phyloP scores from a whole-genome alignment of 92 coral and sea anemone species.

The Hydrozoanthus gracilis region DNA sequence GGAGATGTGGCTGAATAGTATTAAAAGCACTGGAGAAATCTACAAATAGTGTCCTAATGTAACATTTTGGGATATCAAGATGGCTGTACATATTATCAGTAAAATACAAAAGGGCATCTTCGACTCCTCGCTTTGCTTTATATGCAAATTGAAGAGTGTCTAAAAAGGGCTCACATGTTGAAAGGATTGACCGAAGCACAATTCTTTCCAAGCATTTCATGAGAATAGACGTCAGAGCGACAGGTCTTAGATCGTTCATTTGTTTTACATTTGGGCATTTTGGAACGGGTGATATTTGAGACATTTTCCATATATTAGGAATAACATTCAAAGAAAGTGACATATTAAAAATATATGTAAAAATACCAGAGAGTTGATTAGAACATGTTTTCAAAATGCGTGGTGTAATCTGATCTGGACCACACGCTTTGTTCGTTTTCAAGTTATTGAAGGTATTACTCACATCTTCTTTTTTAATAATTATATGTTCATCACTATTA shows the following conservation, averaged over 20 bases:
- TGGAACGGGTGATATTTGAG: conserved; percentile 27
- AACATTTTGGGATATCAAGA: conserved; percentile 8
- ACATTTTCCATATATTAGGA: conserved; percentile 21
- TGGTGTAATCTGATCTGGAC: neutral
- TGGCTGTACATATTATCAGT: neutral
- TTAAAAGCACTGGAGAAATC: neutral
- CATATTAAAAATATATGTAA: neutral
- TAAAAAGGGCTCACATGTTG: neutral
- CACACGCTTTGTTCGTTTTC: neutral
- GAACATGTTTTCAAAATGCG: neutral
- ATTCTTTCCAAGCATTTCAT: neutral
- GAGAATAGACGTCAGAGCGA: conserved; percentile 15
- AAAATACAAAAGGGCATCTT: conserved; percentile 24
- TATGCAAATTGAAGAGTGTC: conserved; percentile 36
- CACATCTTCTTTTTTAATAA: neutral
- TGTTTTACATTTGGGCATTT: neutral
- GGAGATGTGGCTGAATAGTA: neutral
- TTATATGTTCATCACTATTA: neutral
- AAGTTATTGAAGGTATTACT: no score
- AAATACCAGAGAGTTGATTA: neutral
- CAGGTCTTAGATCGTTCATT: conserved; percentile 43
- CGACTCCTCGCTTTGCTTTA: neutral
- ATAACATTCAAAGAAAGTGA: neutral
- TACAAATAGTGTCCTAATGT: neutral
- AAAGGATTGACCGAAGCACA: neutral